Evolutionary conservation across 2,888 invertebrate genomes (phyloP), one percentile per base, ranked within the genome.

Genomic region (Ptilodon capucinus): DNA sequence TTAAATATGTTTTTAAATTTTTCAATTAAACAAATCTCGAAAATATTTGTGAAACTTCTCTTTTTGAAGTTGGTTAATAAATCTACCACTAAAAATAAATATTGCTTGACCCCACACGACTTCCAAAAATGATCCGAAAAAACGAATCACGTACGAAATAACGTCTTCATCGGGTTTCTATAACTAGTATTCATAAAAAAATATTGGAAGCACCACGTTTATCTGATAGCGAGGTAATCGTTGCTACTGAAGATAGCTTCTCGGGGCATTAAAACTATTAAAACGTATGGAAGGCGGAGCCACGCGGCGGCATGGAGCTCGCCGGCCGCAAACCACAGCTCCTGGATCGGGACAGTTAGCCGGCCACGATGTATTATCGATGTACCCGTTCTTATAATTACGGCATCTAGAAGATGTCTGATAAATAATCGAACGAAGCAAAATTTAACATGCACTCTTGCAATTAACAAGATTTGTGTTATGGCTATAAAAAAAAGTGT

Each of bases 241-340:
- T 42, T 54, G 68, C 73, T 71, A 69, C 73, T 62, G 68, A 66
- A 65, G 67, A 70, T 67, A 70, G 68, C 68, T 75, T 76, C 76
- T 69, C 70, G 70, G 69, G 65, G 73, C 80, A 86, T 86, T 85
- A 85, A 81, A 85, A 84, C 86, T 84, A 87, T 88, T 86, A 86
- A 88, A 84, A 79, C 74, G 76, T 79, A 80, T 77, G 77, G 66
- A 73, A 73, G 82, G 81, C 76, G 79, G 74, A 73, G 68, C 77
- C 54, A 52, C 75, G 79, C 72, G 83, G 79, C 60, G 61, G 78
- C 79, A 81, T 80, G 81, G 79, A 81, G 78, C 79, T 79, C 69
- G 68, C 66, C 64, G 64, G 81, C 88, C 88, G 70, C 88, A 89
- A 65, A 88, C 90, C 89, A 81, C 89, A 89, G 87, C 86, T 89